phyloP scores from a whole-genome alignment of 2,113 vertebrate genomes.

The Anas platyrhynchos region DNA sequence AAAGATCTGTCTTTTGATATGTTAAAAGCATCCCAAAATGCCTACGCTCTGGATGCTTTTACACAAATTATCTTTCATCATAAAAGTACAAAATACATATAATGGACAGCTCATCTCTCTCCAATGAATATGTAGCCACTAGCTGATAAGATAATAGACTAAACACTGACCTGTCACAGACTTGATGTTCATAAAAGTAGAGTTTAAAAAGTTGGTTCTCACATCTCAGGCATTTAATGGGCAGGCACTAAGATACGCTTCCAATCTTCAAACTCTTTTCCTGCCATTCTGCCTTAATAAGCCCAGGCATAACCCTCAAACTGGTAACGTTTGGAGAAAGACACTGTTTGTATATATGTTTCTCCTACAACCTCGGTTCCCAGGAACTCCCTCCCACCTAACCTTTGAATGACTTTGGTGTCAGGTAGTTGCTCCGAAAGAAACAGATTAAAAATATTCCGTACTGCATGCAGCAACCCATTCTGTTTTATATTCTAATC shows the following conservation, averaged over 20 bases:
- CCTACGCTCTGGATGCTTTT: conserved; percentile 64
- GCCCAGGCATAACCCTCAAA: not conserved
- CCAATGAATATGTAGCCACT: conserved; percentile 65
- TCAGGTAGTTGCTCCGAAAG: not conserved
- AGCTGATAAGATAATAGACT: conserved; percentile 71
- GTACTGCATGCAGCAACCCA: not conserved
- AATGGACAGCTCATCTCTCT: conserved; percentile 70
- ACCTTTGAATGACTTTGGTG: not conserved
- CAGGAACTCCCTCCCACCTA: conserved; percentile 21
- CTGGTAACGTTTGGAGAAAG: not conserved
- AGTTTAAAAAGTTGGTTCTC: conserved; percentile 64
- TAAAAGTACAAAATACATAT: conserved; percentile 69
- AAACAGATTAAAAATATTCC: conserved; percentile 4
- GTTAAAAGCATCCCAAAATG: conserved; percentile 74
- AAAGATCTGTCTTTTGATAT: conserved; percentile 69
- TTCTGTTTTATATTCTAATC: conserved; percentile 24
- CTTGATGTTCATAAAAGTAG: conserved; percentile 47
- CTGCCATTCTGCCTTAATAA: conserved; percentile 18
- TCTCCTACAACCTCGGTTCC: not conserved
- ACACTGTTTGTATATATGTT: not conserved
- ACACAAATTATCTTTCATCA: conserved; percentile 73
- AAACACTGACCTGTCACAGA: conserved; percentile 55
- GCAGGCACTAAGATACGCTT: conserved; percentile 6
- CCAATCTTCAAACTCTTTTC: not conserved
- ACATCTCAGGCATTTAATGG: conserved; percentile 27